Base-by-base conservation (phyloP, 1,140 invertebrate species). In the Eumeta japonica region DNA sequence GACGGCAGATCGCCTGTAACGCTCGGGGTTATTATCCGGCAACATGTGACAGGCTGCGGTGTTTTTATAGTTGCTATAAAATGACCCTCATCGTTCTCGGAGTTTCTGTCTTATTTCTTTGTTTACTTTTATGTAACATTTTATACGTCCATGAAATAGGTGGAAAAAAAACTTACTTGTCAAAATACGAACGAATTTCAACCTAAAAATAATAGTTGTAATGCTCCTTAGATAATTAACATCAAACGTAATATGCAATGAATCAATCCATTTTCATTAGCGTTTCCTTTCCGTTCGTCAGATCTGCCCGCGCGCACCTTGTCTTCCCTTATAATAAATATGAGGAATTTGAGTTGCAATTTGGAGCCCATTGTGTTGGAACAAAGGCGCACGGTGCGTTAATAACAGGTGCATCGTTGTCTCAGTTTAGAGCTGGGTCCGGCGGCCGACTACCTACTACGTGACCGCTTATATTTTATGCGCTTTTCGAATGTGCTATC, bases 361-460 rank as follows among this genome's bases (percentile, higher is more conserved):
- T 70, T 64, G 56, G 48, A 37, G 46, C 52, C 57, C 65, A 66
- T 70, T 70, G 67, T 70, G 48, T 44, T 47, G 43, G 57, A 66
- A 66, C 58, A 66, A 65, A 66, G 54, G 63, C 50, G 49, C 57
- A 49, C 55, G 55, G 62, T 67, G 62, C 62, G 58, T 64, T 70
- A 62, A 70, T 67, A 70, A 62, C 59, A 67, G 65, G 62, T 72
- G 67, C 63, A 70, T 62, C 54, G 51, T 49, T 52, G 52, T 43
- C 54, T 51, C 61, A 61, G 45, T 66, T 61, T 57, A 39, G 49
- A 40, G 39, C 39, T 42, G 40, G 35, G 35, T 39, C 44, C 40
- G 41, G 18, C 46, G 41, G 50, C 5, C 5, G 48, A 52, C 37
- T 43, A 41, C 45, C 42, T 45, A 44, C 43, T 55, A 65, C 57